Percentiles rank a stretch among this genome's conserved stretches.
These are phyloP conservation scores for Heliangelus exortis DNA, from an alignment of 2,797 vertebrate genomes.

Conservation along the genomic window DNA sequence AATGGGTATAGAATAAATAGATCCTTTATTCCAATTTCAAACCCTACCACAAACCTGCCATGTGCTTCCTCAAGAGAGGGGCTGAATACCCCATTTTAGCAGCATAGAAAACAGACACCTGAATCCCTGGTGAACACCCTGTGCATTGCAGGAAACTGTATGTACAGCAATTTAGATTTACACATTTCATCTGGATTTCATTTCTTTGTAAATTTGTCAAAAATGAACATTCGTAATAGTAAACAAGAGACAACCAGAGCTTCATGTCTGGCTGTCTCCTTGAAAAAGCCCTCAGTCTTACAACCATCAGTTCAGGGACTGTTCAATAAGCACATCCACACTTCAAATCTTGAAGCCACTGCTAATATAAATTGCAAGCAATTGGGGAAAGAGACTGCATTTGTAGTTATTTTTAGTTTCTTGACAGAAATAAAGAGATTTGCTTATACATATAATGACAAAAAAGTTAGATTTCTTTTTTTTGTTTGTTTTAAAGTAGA, in stretches of 20 bases:
- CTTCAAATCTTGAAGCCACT: neutral
- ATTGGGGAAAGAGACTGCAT: neutral
- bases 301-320: neutral
- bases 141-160: neutral
- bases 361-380: slow-evolving; percentile 41
- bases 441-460: slow-evolving; percentile 41
- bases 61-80: neutral
- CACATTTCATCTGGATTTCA: neutral
- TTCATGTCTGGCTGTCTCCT: neutral
- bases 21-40: neutral
- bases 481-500: neutral
- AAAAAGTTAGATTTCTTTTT: slow-evolving; percentile 33
- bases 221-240: neutral
- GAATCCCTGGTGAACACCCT: neutral
- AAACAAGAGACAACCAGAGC: neutral
- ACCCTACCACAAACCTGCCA: neutral
- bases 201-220: neutral
- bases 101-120: rapidly evolving
- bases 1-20: neutral
- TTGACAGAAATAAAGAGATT: slow-evolving; percentile 26
- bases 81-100: neutral
- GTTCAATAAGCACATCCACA: slow-evolving; percentile 1
- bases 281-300: neutral
- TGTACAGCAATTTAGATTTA: neutral
- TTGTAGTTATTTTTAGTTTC: slow-evolving; percentile 33